These are phyloP conservation scores for Pocota personata DNA, from an alignment of 2,888 invertebrate species.

Conservation along the genomic window DNA sequence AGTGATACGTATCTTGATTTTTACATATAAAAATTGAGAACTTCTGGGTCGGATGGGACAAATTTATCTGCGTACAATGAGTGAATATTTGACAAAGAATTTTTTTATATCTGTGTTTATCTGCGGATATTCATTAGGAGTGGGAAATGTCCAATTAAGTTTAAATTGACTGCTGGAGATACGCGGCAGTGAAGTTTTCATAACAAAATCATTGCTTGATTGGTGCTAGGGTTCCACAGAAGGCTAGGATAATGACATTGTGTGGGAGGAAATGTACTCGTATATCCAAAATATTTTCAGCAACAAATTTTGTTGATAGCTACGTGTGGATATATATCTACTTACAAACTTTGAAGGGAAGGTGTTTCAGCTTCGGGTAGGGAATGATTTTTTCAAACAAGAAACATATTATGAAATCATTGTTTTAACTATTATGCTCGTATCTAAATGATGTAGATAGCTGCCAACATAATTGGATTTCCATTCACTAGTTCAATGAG, in stretches of 20 bases:
- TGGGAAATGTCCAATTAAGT: conserved; percentile 19
- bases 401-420: no score
- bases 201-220: not conserved
- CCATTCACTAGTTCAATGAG: conserved; percentile 1
- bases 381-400: no score
- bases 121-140: not conserved
- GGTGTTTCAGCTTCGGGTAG: no score
- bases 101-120: not conserved
- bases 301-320: no score
- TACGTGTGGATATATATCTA: no score
- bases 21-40: conserved; percentile 1
- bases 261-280: no score
- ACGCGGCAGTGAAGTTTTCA: not conserved
- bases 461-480: not conserved
- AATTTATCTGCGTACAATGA: conserved; percentile 20
- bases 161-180: not conserved
- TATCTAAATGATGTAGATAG: no score
- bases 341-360: no score
- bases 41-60: conserved; percentile 9
- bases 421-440: no score
- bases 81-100: conserved; percentile 33
- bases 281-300: no score
- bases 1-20: conserved; percentile 39
- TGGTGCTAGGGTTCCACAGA: not conserved
- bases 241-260: not conserved